Percentiles rank a stretch among this genome's conserved stretches.
These are phyloP conservation scores for Opisthocomus hoazin DNA, from an alignment of 2,113 vertebrate genomes.

Conservation along the genomic window DNA sequence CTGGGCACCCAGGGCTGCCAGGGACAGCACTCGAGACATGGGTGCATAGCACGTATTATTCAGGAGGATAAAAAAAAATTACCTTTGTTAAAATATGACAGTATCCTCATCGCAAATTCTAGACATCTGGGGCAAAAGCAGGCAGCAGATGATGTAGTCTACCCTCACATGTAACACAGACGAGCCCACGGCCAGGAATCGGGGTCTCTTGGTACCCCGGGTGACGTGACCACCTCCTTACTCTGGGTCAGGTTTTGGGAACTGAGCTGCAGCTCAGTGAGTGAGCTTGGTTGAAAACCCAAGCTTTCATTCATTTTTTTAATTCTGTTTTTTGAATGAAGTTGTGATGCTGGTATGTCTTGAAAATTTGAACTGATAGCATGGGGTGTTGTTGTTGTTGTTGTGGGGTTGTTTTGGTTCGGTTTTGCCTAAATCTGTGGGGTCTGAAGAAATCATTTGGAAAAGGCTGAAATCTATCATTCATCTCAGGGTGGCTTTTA, in stretches of 20 bases:
- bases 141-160: accelerated
- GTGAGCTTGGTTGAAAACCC: accelerated
- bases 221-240: accelerated
- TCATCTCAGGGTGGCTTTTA: neutral
- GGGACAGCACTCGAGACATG: too few relatives aligned
- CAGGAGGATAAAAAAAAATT: neutral
- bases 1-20: too few relatives aligned
- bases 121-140: neutral
- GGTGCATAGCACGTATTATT: accelerated
- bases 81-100: neutral
- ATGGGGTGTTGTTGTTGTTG: too few relatives aligned
- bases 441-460: neutral
- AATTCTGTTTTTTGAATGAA: neutral
- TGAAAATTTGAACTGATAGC: neutral
- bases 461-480: accelerated
- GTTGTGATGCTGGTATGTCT: accelerated
- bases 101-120: neutral
- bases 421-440: accelerated
- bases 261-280: neutral
- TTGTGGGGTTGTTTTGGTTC: accelerated
- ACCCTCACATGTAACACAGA: neutral
- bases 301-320: accelerated
- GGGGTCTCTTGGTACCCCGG: accelerated
- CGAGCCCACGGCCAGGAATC: accelerated
- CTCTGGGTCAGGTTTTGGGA: neutral